phyloP scores from a whole-genome alignment of 2,797 vertebrate genomes.

The Lerista edwardsae region DNA sequence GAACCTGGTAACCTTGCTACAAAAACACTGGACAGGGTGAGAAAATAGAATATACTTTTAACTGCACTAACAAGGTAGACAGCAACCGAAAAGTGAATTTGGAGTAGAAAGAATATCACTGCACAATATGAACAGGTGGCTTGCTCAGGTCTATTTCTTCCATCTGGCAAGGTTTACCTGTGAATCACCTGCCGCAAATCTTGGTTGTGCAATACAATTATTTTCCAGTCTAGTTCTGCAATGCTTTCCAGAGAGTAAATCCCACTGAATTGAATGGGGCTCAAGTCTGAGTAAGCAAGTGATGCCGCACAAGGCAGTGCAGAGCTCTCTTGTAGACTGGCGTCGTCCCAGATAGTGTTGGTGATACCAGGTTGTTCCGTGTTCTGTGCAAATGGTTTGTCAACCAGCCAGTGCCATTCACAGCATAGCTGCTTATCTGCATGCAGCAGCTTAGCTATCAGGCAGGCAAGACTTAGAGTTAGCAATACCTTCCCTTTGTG shows the following conservation, averaged over 20 bases:
- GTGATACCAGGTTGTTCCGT: neutral
- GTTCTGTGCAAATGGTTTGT: neutral
- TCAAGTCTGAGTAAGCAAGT: neutral
- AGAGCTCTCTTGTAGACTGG: neutral
- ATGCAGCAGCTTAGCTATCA: constrained; percentile 2
- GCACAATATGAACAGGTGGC: neutral
- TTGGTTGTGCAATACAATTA: neutral
- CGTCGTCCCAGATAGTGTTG: neutral
- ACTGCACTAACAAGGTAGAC: neutral
- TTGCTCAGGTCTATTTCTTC: neutral
- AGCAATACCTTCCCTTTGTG: neutral
- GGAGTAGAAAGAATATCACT: neutral
- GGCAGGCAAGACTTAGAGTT: neutral
- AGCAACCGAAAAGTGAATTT: neutral
- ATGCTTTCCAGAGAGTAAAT: neutral
- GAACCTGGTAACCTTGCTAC: neutral
- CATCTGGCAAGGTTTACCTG: neutral
- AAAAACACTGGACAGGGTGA: neutral
- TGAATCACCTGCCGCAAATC: neutral
- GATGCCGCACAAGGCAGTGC: neutral
- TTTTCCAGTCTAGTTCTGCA: neutral
- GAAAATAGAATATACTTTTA: neutral
- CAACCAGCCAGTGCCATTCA: neutral
- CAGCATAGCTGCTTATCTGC: neutral
- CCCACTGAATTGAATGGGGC: neutral